A percentile compares a stretch with the other conserved stretches of the same genome.
Evolutionary conservation across 2,797 vertebrate species (phyloP).

Genomic region (Poeciliopsis infans): DNA sequence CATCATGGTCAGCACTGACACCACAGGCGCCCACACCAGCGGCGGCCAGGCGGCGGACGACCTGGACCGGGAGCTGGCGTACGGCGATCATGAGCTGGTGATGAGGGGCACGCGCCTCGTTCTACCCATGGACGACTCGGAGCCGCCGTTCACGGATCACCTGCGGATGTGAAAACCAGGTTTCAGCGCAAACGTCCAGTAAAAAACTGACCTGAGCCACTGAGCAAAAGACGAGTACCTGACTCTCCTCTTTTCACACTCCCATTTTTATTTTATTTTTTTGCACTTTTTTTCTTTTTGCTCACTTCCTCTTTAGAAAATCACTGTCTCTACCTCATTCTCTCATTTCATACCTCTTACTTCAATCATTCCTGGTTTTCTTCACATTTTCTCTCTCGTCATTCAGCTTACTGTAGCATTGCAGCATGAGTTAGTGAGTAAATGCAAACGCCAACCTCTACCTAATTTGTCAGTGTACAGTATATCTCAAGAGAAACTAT

Average conservation of each 20-base stretch:
- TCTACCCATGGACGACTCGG: constrained; percentile 95
- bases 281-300: constrained; percentile 17
- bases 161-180: constrained; percentile 55
- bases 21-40: constrained; percentile 66
- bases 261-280: constrained; percentile 9
- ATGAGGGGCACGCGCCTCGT: constrained; percentile 94
- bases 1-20: constrained; percentile 88
- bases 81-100: constrained; percentile 91
- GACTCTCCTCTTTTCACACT: constrained; percentile 29
- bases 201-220: constrained; percentile 49
- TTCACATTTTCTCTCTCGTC: constrained; percentile 38
- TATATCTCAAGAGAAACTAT: constrained; percentile 69
- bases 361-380: constrained; percentile 51
- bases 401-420: constrained; percentile 65
- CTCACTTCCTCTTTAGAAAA: constrained; percentile 45
- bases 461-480: constrained; percentile 62
- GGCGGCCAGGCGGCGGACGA: constrained; percentile 79
- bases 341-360: constrained; percentile 46
- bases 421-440: constrained; percentile 73
- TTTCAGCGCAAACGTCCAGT: constrained; percentile 19
- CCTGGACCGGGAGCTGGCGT: constrained; percentile 88
- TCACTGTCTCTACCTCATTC: constrained; percentile 81
- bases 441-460: constrained; percentile 57
- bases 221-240: constrained; percentile 55
- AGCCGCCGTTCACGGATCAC: constrained; percentile 86